Conservation (phyloP, 2,888 invertebrate genomes). For the Zhengitettix transpicula region DNA sequence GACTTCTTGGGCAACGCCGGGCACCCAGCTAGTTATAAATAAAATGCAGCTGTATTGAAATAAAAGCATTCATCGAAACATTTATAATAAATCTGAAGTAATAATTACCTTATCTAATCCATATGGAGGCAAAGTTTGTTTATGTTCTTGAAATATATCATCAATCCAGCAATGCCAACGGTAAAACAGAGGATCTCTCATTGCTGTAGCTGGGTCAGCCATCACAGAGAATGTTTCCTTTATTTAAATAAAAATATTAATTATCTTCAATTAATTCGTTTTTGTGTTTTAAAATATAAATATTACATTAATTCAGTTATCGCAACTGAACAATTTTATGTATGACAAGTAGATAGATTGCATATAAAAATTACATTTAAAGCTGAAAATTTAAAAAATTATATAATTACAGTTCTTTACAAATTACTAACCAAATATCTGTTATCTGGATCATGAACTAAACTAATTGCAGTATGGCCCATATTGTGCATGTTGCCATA, state of each 20-base stretch:
- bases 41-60: too few species aligned
- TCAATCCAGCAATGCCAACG: slow-evolving; percentile 23
- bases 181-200: slow-evolving; percentile 25
- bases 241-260: not conserved
- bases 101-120: slow-evolving; percentile 9
- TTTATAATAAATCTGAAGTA: too few species aligned
- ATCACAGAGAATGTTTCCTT: slow-evolving; percentile 22
- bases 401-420: not conserved
- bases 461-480: slow-evolving; percentile 20
- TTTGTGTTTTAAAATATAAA: too few species aligned
- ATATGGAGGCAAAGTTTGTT: slow-evolving; percentile 20
- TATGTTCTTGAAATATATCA: slow-evolving; percentile 21
- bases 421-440: slow-evolving; percentile 16
- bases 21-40: too few species aligned
- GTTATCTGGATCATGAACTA: slow-evolving; percentile 21
- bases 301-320: too few species aligned
- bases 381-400: not conserved
- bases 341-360: too few species aligned
- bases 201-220: slow-evolving; percentile 22
- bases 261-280: too few species aligned
- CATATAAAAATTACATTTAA: not conserved
- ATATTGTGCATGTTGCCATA: slow-evolving; percentile 22
- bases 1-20: too few species aligned
- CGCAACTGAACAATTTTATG: too few species aligned
- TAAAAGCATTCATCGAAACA: too few species aligned